phyloP scores from a whole-genome alignment of 2,888 invertebrate genomes.

The Phyllotreta striolata region DNA sequence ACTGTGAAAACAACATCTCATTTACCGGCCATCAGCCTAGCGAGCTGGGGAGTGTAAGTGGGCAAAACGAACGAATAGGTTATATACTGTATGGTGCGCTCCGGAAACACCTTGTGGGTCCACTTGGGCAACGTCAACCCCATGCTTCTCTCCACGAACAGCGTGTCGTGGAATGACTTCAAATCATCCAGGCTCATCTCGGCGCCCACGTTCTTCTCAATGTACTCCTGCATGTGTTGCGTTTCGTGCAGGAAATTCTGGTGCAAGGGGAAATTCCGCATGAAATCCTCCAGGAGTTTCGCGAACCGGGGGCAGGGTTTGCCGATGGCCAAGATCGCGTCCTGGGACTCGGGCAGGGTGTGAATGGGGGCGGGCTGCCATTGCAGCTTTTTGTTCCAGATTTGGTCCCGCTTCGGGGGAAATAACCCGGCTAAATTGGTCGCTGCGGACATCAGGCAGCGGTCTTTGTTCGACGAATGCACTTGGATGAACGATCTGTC shows the following conservation, averaged over 20 bases:
- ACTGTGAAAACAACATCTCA: too few species aligned
- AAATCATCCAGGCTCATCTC: conserved; percentile 64
- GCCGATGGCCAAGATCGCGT: conserved; percentile 57
- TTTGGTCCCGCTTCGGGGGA: conserved; percentile 66
- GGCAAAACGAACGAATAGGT: too few species aligned
- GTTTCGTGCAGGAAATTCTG: conserved; percentile 58
- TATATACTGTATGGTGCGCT: not conserved
- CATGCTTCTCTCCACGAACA: conserved; percentile 70
- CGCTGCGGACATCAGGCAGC: conserved; percentile 86
- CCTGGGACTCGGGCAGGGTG: conserved; percentile 67
- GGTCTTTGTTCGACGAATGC: conserved; percentile 81
- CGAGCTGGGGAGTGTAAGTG: too few species aligned
- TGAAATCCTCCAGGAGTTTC: conserved; percentile 21
- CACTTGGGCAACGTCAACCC: conserved; percentile 58
- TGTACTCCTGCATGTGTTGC: conserved; percentile 67
- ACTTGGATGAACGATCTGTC: conserved; percentile 65
- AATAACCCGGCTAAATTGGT: conserved; percentile 78
- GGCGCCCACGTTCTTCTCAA: conserved; percentile 70
- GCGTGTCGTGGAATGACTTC: conserved; percentile 64
- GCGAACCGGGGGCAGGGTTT: conserved; percentile 38
- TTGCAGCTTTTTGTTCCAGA: conserved; percentile 67
- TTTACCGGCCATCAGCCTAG: too few species aligned
- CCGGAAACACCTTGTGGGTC: conserved; percentile 65
- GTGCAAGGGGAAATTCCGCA: not conserved
- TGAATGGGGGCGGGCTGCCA: conserved; percentile 82